These are phyloP conservation scores for Trematocara unimaculatum DNA, from an alignment of 2,113 vertebrate species.

Conservation along the genomic window DNA sequence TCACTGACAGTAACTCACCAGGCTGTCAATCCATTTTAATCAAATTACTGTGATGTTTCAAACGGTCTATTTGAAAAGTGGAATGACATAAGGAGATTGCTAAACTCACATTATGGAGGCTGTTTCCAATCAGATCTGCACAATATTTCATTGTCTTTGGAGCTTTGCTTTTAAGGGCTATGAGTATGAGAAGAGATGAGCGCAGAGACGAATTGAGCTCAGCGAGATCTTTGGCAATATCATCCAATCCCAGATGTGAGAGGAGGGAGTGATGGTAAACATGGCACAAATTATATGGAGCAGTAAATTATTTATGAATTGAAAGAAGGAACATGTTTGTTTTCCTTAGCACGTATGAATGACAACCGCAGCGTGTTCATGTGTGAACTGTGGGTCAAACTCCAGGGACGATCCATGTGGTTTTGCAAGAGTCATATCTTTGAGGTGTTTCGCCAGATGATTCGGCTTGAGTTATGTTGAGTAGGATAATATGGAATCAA, in stretches of 20 bases:
- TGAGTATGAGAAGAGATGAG: constrained; percentile 25
- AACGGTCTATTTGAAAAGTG: constrained; percentile 47
- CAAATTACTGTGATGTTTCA: constrained; percentile 56
- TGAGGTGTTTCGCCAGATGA: neutral
- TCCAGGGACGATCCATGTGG: neutral
- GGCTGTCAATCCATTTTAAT: constrained; percentile 61
- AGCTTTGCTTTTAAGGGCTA: constrained; percentile 32
- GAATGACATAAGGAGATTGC: constrained; percentile 41
- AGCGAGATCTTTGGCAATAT: constrained; percentile 8
- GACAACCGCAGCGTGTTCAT: neutral
- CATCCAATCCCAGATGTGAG: constrained; percentile 15
- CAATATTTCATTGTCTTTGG: constrained; percentile 46
- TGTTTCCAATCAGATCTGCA: constrained; percentile 54
- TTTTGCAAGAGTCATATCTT: neutral
- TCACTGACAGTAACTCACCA: constrained; percentile 37
- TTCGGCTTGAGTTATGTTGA: neutral
- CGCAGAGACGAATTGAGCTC: constrained; percentile 14
- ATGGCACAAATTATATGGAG: constrained; percentile 3
- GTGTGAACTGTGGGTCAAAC: neutral
- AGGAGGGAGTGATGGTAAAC: neutral
- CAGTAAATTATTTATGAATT: constrained; percentile 21
- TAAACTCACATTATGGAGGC: constrained; percentile 32
- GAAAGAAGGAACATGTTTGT: constrained; percentile 15
- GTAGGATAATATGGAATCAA: neutral
- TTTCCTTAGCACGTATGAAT: constrained; percentile 10